phyloP scores from a whole-genome alignment of 2,888 invertebrate species.

The Cheilosia vulpina region DNA sequence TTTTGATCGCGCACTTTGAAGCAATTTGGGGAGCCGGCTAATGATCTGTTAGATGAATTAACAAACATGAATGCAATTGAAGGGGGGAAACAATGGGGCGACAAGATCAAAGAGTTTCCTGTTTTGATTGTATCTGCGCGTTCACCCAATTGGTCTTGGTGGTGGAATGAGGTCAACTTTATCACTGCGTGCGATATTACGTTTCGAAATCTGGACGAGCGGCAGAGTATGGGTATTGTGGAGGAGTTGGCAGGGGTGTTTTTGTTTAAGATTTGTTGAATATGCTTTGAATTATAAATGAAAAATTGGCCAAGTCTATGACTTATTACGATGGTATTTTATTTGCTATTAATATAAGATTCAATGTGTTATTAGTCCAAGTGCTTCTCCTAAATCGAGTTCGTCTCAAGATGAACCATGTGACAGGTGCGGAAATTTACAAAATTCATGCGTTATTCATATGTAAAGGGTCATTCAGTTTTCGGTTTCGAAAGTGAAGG shows the following conservation, averaged over 20 bases:
- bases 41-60: conserved; percentile 32
- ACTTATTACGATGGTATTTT: too few species aligned
- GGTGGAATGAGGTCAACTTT: conserved; percentile 9
- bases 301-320: too few species aligned
- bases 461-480: too few species aligned
- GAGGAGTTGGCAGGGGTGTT: too few species aligned
- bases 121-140: neutral
- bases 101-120: conserved; percentile 41
- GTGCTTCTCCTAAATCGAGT: too few species aligned
- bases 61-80: conserved; percentile 30
- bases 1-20: conserved; percentile 25
- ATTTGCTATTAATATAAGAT: too few species aligned
- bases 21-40: conserved; percentile 13
- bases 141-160: neutral
- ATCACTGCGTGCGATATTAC: neutral
- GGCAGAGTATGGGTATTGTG: neutral
- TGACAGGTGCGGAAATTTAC: too few species aligned
- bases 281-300: too few species aligned
- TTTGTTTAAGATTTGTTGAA: neutral
- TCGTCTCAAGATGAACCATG: too few species aligned
- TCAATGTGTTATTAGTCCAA: too few species aligned
- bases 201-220: neutral
- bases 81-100: conserved; percentile 1
- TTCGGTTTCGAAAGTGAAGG: too few species aligned
- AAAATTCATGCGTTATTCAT: too few species aligned